Evolutionary conservation across 2,888 invertebrate species (phyloP).

Genomic region (Petrophora chlorosata): DNA sequence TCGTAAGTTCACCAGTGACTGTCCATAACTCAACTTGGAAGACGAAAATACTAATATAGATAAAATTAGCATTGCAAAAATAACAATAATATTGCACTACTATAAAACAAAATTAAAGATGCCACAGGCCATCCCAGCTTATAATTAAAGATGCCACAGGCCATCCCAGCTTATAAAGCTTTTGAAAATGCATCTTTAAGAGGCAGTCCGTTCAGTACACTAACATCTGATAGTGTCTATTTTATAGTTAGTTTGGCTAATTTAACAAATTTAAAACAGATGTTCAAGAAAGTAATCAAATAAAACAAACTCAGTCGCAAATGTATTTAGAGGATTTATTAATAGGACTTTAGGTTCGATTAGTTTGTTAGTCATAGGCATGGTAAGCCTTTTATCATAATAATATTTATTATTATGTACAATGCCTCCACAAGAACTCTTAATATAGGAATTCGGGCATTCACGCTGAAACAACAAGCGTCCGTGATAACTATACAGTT

Average conservation of each 20-base stretch:
- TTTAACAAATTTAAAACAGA: too few species aligned
- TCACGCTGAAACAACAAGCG: too few species aligned
- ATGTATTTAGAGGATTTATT: too few species aligned
- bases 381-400: too few species aligned
- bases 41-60: constrained; percentile 46
- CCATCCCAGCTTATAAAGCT: not conserved
- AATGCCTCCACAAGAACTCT: too few species aligned
- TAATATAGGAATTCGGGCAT: too few species aligned
- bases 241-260: not conserved
- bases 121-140: not conserved
- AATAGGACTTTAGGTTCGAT: too few species aligned
- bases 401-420: too few species aligned
- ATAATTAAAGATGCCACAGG: not conserved
- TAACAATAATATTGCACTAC: constrained; percentile 46
- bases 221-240: constrained; percentile 5
- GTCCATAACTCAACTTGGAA: constrained; percentile 43
- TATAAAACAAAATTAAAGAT: constrained; percentile 6
- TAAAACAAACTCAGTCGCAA: too few species aligned
- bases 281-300: too few species aligned
- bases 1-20: not conserved
- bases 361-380: too few species aligned
- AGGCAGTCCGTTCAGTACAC: constrained; percentile 1
- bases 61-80: constrained; percentile 31
- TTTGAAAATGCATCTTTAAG: constrained; percentile 3
- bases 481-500: too few species aligned